Evolutionary conservation across 2,888 invertebrate species (phyloP).

Genomic region (Oligia latruncula): DNA sequence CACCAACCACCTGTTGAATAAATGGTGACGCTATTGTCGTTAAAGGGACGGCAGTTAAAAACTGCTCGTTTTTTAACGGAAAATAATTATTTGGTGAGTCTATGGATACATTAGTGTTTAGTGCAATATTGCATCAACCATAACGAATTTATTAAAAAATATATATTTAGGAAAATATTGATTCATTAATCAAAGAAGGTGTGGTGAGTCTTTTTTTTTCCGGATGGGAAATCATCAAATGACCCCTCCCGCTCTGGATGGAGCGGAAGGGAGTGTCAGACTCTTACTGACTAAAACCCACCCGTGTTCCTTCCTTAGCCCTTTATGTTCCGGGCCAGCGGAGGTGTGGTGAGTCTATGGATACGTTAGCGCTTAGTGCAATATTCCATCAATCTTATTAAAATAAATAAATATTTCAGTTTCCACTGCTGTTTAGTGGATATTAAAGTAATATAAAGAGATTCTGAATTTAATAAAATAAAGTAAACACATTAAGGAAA

Average conservation of each 20-base stretch:
- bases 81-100: neutral
- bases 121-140: no score
- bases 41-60: neutral
- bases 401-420: neutral
- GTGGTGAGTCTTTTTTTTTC: no score
- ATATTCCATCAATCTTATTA: neutral
- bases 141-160: no score
- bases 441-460: neutral
- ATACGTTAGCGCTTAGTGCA: neutral
- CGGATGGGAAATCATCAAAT: no score
- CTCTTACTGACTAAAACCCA: no score
- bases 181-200: neutral
- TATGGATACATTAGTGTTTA: no score
- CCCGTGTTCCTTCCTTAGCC: no score
- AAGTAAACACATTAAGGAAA: constrained; percentile 28
- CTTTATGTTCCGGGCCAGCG: no score
- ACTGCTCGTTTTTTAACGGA: neutral
- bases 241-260: no score
- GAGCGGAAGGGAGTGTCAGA: no score
- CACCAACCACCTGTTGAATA: neutral
- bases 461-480: neutral
- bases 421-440: no score
- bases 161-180: no score
- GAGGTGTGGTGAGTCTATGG: neutral
- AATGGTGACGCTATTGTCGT: neutral